phyloP scores from a whole-genome alignment of 2,113 vertebrate genomes.

The Ibidorhyncha struthersii region DNA sequence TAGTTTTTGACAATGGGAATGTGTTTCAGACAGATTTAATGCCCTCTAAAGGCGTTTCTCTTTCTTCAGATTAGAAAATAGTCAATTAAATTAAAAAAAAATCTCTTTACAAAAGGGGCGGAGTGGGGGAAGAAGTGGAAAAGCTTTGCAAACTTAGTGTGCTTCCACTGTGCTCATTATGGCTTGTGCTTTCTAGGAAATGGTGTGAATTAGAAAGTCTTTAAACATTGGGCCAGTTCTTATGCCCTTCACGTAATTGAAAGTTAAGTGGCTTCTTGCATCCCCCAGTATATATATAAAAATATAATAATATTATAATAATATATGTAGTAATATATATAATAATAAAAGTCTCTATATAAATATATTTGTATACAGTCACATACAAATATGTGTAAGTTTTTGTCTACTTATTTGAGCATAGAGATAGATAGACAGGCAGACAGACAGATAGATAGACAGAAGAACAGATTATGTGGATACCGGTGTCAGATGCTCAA shows the following conservation, averaged over 20 bases:
- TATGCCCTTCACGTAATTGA: neutral
- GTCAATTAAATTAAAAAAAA: neutral
- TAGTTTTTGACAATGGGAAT: neutral
- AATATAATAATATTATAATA: too few species aligned
- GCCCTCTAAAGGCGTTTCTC: neutral
- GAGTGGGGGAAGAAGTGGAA: neutral
- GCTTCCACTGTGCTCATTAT: neutral
- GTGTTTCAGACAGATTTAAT: neutral
- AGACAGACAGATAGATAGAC: neutral
- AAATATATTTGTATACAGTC: neutral
- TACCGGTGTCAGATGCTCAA: neutral
- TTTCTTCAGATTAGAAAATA: neutral
- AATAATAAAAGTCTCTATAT: neutral
- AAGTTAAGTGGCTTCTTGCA: neutral
- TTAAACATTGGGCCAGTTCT: neutral
- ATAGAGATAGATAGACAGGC: neutral
- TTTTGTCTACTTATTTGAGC: neutral
- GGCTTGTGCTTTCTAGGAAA: neutral
- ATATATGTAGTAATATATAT: too few species aligned
- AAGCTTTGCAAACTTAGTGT: neutral
- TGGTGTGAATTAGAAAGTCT: neutral
- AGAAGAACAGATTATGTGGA: neutral
- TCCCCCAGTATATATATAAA: neutral
- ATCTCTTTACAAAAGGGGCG: neutral
- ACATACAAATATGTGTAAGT: neutral